Conservation (phyloP, 2,888 invertebrate genomes). For the Aspidiotus rigidus region DNA sequence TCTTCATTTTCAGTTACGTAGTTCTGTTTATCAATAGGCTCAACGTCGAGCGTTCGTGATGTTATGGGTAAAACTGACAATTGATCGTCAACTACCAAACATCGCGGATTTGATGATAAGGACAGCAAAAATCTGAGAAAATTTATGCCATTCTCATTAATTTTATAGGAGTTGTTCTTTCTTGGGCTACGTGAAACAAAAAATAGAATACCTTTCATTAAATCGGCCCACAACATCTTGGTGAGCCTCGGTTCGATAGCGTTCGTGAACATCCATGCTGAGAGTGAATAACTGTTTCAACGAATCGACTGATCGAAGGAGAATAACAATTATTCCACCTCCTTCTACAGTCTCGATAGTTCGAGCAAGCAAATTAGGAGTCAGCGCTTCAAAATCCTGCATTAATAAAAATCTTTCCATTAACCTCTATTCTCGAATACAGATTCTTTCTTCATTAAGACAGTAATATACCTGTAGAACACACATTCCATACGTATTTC, state of each 20-base stretch:
- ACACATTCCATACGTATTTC: constrained; percentile 93
- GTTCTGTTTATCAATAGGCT: constrained; percentile 54
- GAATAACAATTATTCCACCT: constrained; percentile 81
- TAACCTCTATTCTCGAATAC: background rate
- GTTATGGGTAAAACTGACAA: constrained; percentile 86
- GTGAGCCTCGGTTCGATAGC: constrained; percentile 91
- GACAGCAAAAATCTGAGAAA: constrained; percentile 66
- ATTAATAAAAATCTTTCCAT: constrained; percentile 37
- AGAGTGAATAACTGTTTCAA: constrained; percentile 90
- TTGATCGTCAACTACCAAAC: constrained; percentile 89
- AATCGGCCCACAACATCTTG: constrained; percentile 85
- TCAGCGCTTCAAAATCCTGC: constrained; percentile 92
- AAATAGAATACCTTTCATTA: constrained; percentile 64
- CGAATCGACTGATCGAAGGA: constrained; percentile 76
- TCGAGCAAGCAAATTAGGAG: constrained; percentile 90
- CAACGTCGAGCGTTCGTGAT: constrained; percentile 66
- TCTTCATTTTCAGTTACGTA: constrained; percentile 47
- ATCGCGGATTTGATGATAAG: constrained; percentile 73
- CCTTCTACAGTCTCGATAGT: constrained; percentile 98
- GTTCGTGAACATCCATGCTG: constrained; percentile 96
- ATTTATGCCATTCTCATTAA: background rate
- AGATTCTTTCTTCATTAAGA: background rate
- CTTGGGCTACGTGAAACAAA: too few relatives aligned
- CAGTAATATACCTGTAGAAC: constrained; percentile 63
- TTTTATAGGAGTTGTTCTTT: too few relatives aligned